These are phyloP conservation scores for Triplophysa yarkandensis DNA, from an alignment of 2,797 vertebrate species.

Conservation along the genomic window DNA sequence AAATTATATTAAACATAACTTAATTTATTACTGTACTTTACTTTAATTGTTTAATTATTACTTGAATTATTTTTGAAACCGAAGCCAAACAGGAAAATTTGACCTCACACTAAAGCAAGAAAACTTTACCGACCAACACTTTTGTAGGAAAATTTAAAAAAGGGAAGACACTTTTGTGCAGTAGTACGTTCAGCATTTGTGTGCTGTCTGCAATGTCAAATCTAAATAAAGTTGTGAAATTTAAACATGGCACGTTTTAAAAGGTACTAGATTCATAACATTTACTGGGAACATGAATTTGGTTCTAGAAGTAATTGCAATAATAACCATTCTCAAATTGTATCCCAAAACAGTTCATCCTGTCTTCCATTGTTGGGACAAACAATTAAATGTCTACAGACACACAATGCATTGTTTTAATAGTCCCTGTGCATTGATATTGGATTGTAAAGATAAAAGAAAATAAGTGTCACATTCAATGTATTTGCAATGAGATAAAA, in stretches of 20 bases:
- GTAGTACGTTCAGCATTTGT: constrained; percentile 1
- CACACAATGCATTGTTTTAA: no score
- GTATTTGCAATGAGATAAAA: neutral
- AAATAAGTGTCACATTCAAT: no score
- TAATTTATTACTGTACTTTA: no score
- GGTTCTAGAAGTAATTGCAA: neutral
- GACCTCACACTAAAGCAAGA: no score
- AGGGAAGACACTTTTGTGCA: constrained; percentile 29
- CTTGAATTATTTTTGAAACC: no score
- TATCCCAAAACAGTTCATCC: neutral
- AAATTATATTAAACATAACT: no score
- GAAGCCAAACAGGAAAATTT: no score
- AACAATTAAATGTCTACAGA: neutral
- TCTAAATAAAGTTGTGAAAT: constrained; percentile 19
- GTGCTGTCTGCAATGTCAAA: constrained; percentile 1
- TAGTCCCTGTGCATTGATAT: no score
- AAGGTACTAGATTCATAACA: neutral
- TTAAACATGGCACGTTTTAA: constrained; percentile 15
- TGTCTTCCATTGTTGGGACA: no score
- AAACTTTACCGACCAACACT: no score
- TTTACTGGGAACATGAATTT: neutral
- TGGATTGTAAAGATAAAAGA: no score
- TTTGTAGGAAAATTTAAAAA: constrained; percentile 33
- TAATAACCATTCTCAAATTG: neutral
- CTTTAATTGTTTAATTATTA: no score